phyloP scores from a whole-genome alignment of 2,113 vertebrate genomes.

The Anas platyrhynchos region DNA sequence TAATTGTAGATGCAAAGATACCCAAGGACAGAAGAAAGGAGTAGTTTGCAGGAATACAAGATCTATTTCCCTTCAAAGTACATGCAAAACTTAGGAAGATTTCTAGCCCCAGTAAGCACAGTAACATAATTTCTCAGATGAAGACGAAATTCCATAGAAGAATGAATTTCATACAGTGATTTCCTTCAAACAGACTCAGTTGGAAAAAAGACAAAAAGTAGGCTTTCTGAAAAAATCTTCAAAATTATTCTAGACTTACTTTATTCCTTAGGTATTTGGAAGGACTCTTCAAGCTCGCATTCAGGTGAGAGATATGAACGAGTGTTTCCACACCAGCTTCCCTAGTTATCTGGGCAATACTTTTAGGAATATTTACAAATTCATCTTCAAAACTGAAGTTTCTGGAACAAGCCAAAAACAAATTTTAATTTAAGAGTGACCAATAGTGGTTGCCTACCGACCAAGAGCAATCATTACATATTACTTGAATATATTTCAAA shows the following conservation, averaged over 20 bases:
- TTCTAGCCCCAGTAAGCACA: not conserved
- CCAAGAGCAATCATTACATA: not conserved
- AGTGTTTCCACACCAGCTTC: slow-evolving; percentile 89
- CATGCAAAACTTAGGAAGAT: not conserved
- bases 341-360: slow-evolving; percentile 83
- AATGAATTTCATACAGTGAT: not conserved
- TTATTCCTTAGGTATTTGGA: slow-evolving; percentile 94
- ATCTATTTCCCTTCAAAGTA: not conserved
- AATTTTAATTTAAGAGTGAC: not conserved
- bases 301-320: slow-evolving; percentile 93
- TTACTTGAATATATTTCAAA: not conserved
- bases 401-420: slow-evolving; percentile 66
- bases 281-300: slow-evolving; percentile 90
- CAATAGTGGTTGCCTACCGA: not conserved
- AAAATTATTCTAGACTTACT: slow-evolving; percentile 71
- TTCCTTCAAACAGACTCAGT: not conserved
- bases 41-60: not conserved
- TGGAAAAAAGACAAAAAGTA: not conserved
- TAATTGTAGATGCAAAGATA: not conserved
- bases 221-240: not conserved
- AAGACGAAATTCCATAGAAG: not conserved
- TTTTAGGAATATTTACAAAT: slow-evolving; percentile 86
- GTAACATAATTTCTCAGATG: not conserved
- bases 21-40: not conserved
- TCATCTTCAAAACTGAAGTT: slow-evolving; percentile 90